Evolutionary conservation across 1,140 invertebrate species (phyloP).

Genomic region (Teleogryllus occipitalis): DNA sequence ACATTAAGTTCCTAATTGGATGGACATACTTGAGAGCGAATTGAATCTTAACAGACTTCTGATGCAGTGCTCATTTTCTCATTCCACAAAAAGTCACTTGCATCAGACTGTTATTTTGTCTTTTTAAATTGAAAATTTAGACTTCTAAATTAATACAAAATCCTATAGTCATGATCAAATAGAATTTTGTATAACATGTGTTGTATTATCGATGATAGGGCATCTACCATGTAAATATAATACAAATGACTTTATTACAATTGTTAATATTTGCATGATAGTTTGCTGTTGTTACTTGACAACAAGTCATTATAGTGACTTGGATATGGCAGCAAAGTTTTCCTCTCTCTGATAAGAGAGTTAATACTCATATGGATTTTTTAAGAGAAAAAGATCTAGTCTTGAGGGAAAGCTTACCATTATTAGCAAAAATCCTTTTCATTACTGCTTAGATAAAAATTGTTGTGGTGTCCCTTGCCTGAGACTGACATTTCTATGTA

Average conservation of each 20-base stretch:
- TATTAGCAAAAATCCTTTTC: background rate
- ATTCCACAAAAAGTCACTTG: background rate
- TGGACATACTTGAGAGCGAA: conserved; percentile 6
- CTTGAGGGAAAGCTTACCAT: conserved; percentile 12
- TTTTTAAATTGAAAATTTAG: background rate
- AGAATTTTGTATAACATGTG: background rate
- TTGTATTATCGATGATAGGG: background rate
- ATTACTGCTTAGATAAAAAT: background rate
- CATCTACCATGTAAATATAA: background rate
- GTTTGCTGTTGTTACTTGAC: background rate
- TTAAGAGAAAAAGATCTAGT: conserved; percentile 15
- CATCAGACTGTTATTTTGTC: background rate
- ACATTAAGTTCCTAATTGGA: conserved; percentile 17
- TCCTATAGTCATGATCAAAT: conserved; percentile 1
- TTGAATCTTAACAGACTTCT: background rate
- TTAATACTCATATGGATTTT: conserved; percentile 15
- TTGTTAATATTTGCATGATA: conserved; percentile 2
- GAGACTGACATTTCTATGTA: conserved; percentile 13
- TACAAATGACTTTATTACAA: background rate
- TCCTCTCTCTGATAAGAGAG: conserved; percentile 7
- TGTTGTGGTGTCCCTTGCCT: background rate
- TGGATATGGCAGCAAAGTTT: conserved; percentile 11
- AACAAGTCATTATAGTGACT: background rate
- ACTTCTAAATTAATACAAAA: background rate
- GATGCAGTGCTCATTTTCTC: background rate